These are phyloP conservation scores for Eciton burchellii DNA, from an alignment of 1,140 invertebrate genomes.

Conservation along the genomic window DNA sequence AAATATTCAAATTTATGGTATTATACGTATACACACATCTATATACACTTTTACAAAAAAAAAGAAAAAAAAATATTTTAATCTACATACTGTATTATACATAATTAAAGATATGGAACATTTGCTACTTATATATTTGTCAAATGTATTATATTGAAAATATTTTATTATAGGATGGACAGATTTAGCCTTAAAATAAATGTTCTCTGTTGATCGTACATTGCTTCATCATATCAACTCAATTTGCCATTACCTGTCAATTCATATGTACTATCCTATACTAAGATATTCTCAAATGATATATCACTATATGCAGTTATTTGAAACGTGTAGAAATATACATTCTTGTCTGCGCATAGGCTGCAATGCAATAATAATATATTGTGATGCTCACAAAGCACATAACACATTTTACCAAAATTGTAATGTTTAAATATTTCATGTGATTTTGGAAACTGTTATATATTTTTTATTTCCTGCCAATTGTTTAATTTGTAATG, in stretches of 20 bases:
- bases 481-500: conserved; percentile 85
- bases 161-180: conserved; percentile 81
- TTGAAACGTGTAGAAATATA: conserved; percentile 79
- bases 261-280: conserved; percentile 77
- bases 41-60: conserved; percentile 82
- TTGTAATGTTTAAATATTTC: conserved; percentile 83
- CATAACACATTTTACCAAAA: conserved; percentile 84
- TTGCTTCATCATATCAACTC: conserved; percentile 67
- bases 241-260: conserved; percentile 80
- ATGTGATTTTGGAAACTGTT: conserved; percentile 86
- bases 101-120: conserved; percentile 79
- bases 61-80: conserved; percentile 82
- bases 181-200: conserved; percentile 67
- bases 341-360: conserved; percentile 83
- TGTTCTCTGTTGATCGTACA: conserved; percentile 71
- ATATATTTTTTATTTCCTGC: conserved; percentile 85
- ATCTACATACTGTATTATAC: conserved; percentile 80
- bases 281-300: conserved; percentile 80
- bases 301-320: conserved; percentile 80
- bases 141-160: conserved; percentile 80
- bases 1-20: conserved; percentile 82
- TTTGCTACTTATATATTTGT: conserved; percentile 82
- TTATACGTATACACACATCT: conserved; percentile 82
- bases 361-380: conserved; percentile 85
- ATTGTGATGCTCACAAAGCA: conserved; percentile 85